phyloP scores from a whole-genome alignment of 1,140 invertebrate species.

The Neuroterus valhalla region DNA sequence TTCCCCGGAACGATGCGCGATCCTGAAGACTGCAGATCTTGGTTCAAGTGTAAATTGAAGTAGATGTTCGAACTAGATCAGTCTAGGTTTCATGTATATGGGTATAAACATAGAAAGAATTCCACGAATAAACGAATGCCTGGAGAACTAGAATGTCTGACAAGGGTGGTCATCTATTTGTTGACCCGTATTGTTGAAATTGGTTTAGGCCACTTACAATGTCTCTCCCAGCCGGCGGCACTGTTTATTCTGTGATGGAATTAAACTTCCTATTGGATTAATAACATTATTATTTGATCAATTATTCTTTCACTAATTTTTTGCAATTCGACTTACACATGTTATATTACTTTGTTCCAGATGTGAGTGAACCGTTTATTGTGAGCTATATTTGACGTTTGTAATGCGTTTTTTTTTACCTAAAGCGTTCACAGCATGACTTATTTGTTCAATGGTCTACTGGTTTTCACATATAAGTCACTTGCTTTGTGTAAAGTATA shows the following conservation, averaged over 20 bases:
- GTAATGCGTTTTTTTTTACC: not conserved
- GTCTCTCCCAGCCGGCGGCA: not conserved
- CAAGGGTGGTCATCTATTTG: not conserved
- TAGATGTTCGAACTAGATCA: not conserved
- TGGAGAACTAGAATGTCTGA: not conserved
- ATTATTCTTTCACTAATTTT: not conserved
- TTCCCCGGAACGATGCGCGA: not conserved
- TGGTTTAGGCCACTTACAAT: not conserved
- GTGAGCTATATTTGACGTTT: not conserved
- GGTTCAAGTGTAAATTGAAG: slow-evolving; percentile 10
- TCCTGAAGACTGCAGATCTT: slow-evolving; percentile 7
- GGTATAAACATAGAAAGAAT: not conserved
- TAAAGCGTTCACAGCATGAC: not conserved
- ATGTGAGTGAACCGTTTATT: not conserved
- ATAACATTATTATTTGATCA: not conserved
- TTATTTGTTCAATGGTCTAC: not conserved
- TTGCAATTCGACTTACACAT: not conserved
- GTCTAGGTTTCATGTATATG: not conserved
- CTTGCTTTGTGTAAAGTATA: too few relatives aligned
- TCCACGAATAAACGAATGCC: not conserved
- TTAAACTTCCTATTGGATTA: not conserved
- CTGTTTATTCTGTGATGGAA: not conserved
- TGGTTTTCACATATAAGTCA: not conserved
- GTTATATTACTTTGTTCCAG: not conserved
- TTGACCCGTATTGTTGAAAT: not conserved